These are phyloP conservation scores for Neuroscelio doddi DNA, from an alignment of 2,888 invertebrate species.

Conservation along the genomic window DNA sequence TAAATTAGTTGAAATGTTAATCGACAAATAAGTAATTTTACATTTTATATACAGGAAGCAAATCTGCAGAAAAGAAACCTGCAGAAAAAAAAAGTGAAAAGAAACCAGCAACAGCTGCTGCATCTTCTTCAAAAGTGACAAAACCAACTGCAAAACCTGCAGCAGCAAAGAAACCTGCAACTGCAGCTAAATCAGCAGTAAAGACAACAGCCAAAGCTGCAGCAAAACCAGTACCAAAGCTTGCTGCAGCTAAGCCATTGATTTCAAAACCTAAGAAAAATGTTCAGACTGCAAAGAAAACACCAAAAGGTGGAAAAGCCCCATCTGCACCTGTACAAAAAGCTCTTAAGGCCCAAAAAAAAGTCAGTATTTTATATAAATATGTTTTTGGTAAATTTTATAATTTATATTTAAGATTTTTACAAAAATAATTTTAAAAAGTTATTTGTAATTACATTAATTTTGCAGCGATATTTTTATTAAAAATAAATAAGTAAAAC, in stretches of 20 bases:
- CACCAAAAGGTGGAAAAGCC: constrained; percentile 71
- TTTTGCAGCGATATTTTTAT: no score
- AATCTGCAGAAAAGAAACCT: constrained; percentile 53
- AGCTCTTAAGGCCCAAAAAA: constrained; percentile 89
- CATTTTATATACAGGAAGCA: constrained; percentile 2
- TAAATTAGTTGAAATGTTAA: not conserved
- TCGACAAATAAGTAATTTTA: not conserved
- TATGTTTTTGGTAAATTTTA: no score
- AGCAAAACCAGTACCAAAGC: constrained; percentile 62
- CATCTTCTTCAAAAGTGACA: constrained; percentile 67
- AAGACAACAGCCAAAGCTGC: constrained; percentile 58
- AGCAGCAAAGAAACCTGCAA: constrained; percentile 72
- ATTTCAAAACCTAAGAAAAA: constrained; percentile 73
- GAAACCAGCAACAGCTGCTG: constrained; percentile 73
- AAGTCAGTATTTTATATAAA: constrained; percentile 75
- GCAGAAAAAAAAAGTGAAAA: constrained; percentile 75
- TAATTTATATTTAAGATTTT: no score
- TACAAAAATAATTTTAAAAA: no score
- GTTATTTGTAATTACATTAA: no score
- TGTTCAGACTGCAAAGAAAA: constrained; percentile 72
- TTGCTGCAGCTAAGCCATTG: constrained; percentile 62
- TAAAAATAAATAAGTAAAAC: no score
- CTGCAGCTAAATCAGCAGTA: constrained; percentile 58
- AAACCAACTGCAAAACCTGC: constrained; percentile 70
- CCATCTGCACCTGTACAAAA: constrained; percentile 78